Evolutionary conservation across 2,113 vertebrate genomes (phyloP), one percentile per base, ranked within the genome.

Genomic region (Ivindomyrus marchei): DNA sequence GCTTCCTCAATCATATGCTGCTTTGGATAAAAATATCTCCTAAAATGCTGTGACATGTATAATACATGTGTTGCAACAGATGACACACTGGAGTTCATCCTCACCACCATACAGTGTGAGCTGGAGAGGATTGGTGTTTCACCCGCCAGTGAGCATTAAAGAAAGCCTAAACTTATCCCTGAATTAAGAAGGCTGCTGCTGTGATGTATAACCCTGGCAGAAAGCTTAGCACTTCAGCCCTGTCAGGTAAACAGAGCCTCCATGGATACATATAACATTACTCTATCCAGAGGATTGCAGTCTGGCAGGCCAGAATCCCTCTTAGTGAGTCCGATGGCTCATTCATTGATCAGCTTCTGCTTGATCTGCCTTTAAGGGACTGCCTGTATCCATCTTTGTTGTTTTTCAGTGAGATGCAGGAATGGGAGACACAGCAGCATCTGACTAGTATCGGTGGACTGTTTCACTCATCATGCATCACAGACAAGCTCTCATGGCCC

Each of bases 321-420:
- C n/a, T 62, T 62, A 85, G 89, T 85, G 52, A 58, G 50, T 45
- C 74, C 4, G 36, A 56, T 46, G 49, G 89, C 36, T 39, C 24
- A 36, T 19, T 58, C 84, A 85, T 85, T 85, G 89, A 89, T 62
- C 19, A 83, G 56, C 36, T 89, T 62, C 42, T 9, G 36, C 50
- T 45, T 89, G 21, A 85, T 85, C 74, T 42, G 50, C 74, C 36
- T 27, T 5, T 15, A 84, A 85, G 89, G 45, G 89, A 4, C 74
- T 53, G 21, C 8, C 42, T 45, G 31, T 46, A 2, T 85, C 21
- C 66, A 58, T 83, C 27, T 49, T 49, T 46, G 46, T 77, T 84
- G 74, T 58, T n/a, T 10, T 58, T 42, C 52, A 4, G 50, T 50
- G 11, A 39, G 85, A 27, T 56, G 13, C 13, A 36, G 27, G 21